Evolutionary conservation across 1,140 invertebrate genomes (phyloP), one percentile per base, ranked within the genome.

Genomic region (Limonius californicus): DNA sequence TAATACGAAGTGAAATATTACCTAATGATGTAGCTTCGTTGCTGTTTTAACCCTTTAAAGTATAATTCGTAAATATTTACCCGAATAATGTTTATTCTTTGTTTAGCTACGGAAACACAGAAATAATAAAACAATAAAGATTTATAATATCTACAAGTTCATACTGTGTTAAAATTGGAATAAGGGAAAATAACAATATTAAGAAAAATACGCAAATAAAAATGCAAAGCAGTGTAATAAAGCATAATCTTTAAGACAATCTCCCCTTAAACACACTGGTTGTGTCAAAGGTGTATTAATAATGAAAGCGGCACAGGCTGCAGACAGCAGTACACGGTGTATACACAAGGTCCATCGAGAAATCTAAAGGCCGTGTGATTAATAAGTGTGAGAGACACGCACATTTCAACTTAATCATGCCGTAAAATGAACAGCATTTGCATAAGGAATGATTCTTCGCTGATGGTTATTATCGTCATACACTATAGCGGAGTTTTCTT

Each of bases 351-450:
- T 30, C 32, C 47, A 27, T 47, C 59, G 27, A 56, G 63, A 62
- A 64, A 63, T 64, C 56, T 62, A 64, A 67, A 62, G 61, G 60
- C 61, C 57, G 59, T 72, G 70, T 72, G 70, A 72, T 72, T 72
- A 72, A 72, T 72, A 72, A 70, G 70, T 72, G 70, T 69, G 68
- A 68, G 68, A 55, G 67, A 68, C 70, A 72, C 70, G 70, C 70
- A 72, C 70, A 69, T 72, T 72, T 70, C 68, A 63, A 70, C 68
- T 72, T 72, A 72, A 72, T 70, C 70, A 72, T 68, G 62, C 67
- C 57, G 68, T 66, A 71, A 69, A 71, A 71, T 68, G 69, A 64
- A 68, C 68, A 68, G 9, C 62, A 71, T 71, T 71, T 71, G 69
- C 69, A 71, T 71, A 68, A 64, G 63, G 58, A 64, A 67, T 57